These are phyloP conservation scores for Telenomus remus DNA, from an alignment of 1,140 invertebrate genomes.

Conservation along the genomic window DNA sequence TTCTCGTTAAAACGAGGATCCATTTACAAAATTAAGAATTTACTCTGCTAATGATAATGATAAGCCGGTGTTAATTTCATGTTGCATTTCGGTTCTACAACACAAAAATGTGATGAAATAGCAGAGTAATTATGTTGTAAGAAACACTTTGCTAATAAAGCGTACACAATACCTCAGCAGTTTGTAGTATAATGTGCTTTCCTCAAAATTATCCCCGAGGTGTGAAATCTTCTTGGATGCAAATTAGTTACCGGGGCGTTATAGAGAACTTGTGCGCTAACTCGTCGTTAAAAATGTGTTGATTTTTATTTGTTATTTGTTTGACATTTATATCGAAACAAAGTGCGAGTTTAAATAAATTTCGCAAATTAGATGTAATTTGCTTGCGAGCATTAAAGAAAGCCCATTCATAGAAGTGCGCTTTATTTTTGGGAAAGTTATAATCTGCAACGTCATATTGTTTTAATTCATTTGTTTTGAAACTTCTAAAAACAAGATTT, in stretches of 20 bases:
- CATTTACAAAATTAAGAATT: no score
- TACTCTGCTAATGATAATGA: no score
- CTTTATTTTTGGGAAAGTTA: background rate
- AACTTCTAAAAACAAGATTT: background rate
- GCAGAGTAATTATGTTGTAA: background rate
- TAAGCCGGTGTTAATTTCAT: no score
- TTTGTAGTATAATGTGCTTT: constrained; percentile 8
- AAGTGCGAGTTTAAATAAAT: background rate
- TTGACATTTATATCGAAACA: background rate
- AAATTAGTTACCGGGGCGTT: constrained; percentile 15
- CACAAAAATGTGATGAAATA: background rate
- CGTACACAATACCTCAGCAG: constrained; percentile 1
- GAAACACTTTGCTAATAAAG: background rate
- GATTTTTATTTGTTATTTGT: background rate
- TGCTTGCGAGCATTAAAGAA: no score
- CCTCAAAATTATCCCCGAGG: constrained; percentile 6
- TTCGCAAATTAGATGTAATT: background rate
- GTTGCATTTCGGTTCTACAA: no score
- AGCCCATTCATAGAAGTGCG: no score
- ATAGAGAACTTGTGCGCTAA: background rate
- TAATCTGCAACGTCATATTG: background rate
- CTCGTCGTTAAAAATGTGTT: background rate
- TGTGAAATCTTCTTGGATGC: constrained; percentile 11
- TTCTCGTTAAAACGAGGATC: no score
- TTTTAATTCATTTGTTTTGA: background rate